Base-by-base conservation (phyloP, 2,113 vertebrate species). In the Carassius auratus region DNA sequence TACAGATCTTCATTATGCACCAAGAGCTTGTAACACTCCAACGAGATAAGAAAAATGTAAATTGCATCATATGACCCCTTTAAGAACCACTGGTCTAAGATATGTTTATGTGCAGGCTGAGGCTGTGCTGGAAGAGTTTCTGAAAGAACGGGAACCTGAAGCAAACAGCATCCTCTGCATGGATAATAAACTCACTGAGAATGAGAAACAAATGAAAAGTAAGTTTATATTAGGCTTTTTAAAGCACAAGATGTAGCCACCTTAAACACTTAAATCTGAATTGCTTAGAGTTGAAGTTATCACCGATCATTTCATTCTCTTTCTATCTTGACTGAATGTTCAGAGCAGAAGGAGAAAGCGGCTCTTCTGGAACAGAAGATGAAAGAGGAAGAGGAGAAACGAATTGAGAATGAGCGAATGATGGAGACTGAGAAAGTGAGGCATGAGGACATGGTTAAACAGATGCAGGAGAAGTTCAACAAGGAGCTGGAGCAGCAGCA, bases 291-390 rank as follows among this genome's bases (percentile, higher is more conserved):
- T 62, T 66, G 12, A 66, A 5, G 12, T 33, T 7, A 66, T 30
- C 23, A 48, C 12, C 2, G 12, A 12, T 48, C 9, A 30, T 1
- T 21, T 55, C 2, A 17, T 59, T 4, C n/a, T 71, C 13, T 55
- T 73, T 61, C 13, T 36, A 13, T 66, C 55, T 52, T 17, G 7
- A 8, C 12, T 10, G 19, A 64, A 76, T 76, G 48, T n/a, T 69
- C 79, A 91, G 88, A 77, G 50, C 85, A 87, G 64, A 80, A 30
- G 36, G 76, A 85, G 73, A 86, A 48, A 8, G 30, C 23, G 0
- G 73, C 66, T 55, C 36, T 88, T 42, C 3, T 86, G 30, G 79
- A 89, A 80, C 89, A 90, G 85, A 26, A 90, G 79, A 38, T 0
- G 38, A 86, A 79, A 61, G 87, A 30, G 8, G 83, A 64, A 26